Conservation (phyloP, 2,113 vertebrate species). For the Alces alces region DNA sequence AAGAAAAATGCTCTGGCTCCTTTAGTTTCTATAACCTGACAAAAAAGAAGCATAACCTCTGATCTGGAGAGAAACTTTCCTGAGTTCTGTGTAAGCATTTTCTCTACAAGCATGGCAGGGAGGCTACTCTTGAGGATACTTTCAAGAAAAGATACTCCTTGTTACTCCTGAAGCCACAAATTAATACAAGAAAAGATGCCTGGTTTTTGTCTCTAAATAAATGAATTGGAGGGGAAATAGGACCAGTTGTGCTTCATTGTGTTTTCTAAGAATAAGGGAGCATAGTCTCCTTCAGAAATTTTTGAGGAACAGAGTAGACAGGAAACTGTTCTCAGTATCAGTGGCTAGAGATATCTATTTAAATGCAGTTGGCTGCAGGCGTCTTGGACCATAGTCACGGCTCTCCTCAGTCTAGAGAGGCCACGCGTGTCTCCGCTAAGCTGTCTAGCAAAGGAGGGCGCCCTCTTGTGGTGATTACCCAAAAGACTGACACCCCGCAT, state of each 20-base stretch:
- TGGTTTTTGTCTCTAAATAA: neutral
- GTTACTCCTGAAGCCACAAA: neutral
- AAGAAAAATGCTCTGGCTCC: neutral
- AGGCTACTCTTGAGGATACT: neutral
- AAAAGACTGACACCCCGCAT: neutral
- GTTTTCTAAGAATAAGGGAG: neutral
- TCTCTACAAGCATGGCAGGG: neutral
- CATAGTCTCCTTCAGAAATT: neutral
- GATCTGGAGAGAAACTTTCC: neutral
- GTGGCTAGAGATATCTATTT: neutral
- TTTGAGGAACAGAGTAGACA: neutral
- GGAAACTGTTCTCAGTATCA: neutral
- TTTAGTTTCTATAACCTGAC: neutral
- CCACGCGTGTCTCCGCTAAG: accelerated
- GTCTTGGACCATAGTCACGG: neutral
- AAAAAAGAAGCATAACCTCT: neutral
- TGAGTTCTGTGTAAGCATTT: neutral
- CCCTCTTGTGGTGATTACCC: neutral
- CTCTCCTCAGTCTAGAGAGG: neutral
- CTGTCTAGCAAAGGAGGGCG: neutral
- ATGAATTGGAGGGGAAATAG: neutral
- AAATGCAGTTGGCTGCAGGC: too few relatives aligned
- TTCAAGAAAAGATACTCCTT: neutral
- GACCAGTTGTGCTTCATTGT: neutral
- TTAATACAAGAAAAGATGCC: neutral